Percentiles rank a stretch among this genome's conserved stretches.
Conservation (phyloP, 2,113 vertebrate species). For the Ptilorrhoa leucosticta region DNA sequence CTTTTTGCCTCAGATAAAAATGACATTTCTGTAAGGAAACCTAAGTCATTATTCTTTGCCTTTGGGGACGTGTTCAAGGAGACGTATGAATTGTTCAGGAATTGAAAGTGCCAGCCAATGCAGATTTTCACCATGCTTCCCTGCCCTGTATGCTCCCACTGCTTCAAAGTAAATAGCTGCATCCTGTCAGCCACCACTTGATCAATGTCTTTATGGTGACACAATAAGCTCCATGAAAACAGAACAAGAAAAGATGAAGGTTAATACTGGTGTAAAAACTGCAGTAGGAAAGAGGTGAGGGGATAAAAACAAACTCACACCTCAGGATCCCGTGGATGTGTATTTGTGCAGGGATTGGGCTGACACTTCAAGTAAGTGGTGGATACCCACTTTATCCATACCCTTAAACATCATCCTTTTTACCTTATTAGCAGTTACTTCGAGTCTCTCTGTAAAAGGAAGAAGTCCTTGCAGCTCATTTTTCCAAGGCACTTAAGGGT, state of each 20-base stretch:
- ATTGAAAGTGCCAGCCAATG: slow-evolving; percentile 28
- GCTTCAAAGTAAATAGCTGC: slow-evolving; percentile 57
- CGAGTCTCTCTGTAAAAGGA: slow-evolving; percentile 7
- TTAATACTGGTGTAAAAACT: slow-evolving; percentile 19
- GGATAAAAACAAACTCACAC: not conserved
- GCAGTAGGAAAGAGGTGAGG: not conserved
- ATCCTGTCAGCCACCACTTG: slow-evolving; percentile 34
- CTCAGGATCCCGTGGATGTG: not conserved
- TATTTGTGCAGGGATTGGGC: not conserved
- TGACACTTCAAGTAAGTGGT: not conserved
- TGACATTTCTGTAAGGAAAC: slow-evolving; percentile 49
- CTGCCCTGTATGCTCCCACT: slow-evolving; percentile 9
- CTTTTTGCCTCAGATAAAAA: slow-evolving; percentile 45
- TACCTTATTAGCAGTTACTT: slow-evolving; percentile 32
- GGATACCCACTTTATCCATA: not conserved
- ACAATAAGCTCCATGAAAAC: not conserved
- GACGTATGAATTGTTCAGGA: slow-evolving; percentile 42
- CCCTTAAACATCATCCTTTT: not conserved
- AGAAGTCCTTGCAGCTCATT: slow-evolving; percentile 43
- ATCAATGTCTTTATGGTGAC: slow-evolving; percentile 50
- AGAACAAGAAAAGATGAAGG: slow-evolving; percentile 22
- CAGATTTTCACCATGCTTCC: slow-evolving; percentile 4
- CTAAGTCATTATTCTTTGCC: slow-evolving; percentile 43
- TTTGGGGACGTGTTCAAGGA: slow-evolving; percentile 51
- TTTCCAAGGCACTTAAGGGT: slow-evolving; percentile 68